Base-by-base conservation (phyloP, 1,140 invertebrate species). In the Megalopta genalis region DNA sequence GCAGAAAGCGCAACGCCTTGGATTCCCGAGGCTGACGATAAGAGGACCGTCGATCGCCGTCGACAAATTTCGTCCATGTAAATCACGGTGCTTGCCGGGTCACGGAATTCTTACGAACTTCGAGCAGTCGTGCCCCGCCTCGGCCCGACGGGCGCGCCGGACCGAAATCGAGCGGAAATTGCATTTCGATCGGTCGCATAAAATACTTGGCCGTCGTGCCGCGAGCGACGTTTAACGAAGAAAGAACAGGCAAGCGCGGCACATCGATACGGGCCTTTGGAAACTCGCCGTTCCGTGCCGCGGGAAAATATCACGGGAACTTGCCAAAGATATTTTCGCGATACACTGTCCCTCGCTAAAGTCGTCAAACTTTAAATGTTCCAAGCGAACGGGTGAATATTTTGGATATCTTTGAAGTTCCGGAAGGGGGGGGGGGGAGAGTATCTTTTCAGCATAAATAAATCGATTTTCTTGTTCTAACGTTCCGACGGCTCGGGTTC, bases 161-260 rank as follows among this genome's bases (percentile, higher is more conserved):
- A 32, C 9, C 12, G 12, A 62, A 62, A 59, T 52, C 71, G 67
- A 49, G 77, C 87, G 90, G 88, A 91, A 91, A 92, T 92, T 91
- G 90, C 87, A 89, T 90, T 91, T 90, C 88, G 82, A 90, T 90
- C 89, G 84, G 83, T 85, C 90, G 90, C 86, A 84, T 80, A 88
- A 88, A 90, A 82, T 73, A 71, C 66, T 62, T 23, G n/a, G 23
- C 5, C 23, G 39, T 2, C 64, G 49, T 4, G 49, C 18, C 10
- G 60, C 66, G 67, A 57, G 52, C 66, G 71, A 71, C 68, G 77
- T 72, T 71, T 73, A 71, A 80, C 68, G 60, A 71, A 37, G 74
- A 70, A 62, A 49, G 52, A 49, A 46, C 54, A 66, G 9, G 27
- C 25, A 39, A 37, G 23, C 65, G 23, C 65, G 52, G 68, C 42